Base-by-base conservation (phyloP, 2,797 vertebrate genomes). In the Pempheris klunzingeri region DNA sequence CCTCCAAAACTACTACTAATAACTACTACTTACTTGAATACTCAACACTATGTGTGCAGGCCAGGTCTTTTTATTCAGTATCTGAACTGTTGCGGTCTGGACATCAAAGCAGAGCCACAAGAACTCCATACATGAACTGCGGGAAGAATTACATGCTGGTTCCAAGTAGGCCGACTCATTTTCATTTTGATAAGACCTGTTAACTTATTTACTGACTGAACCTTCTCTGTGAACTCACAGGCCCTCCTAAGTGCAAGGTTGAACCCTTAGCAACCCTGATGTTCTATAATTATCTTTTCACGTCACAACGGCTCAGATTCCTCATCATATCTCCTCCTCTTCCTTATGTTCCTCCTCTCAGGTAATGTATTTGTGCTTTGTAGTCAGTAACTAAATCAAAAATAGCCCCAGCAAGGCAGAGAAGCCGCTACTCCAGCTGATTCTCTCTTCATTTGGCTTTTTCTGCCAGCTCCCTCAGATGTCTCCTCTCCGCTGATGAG, bases 271-370 rank as follows among this genome's bases (percentile, higher is more conserved):
- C 54, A 38, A 69, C 59, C 53, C 32, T 47, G 36, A 47, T 82
- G 78, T 74, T 81, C 82, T 80, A 85, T 81, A 88, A 86, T 85
- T 87, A 90, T 63, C 67, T 61, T 59, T 66, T 50, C 46, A 65
- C 52, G 47, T 75, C 78, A 86, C 49, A 74, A 46, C 66, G 13
- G 7, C 83, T 89, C 71, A 32, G 4, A 75, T 70, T 85, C 60
- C 69, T 81, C 67, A 46, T 77, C 44, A 44, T 50, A 70, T 82
- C 38, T 59, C 80, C 62, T 75, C 43, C 67, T 73, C 64, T 85
- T 39, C 58, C 59, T 79, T 68, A 52, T 39, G 49, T 61, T 74
- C 32, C 63, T 61, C 61, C 12, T 63, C 57, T 74, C 70, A 71
- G 24, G 28, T 78, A 67, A 77, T 2, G 7, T 36, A 41, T 66